Conservation (phyloP, 2,888 invertebrate species). For the Lithophane socia region DNA sequence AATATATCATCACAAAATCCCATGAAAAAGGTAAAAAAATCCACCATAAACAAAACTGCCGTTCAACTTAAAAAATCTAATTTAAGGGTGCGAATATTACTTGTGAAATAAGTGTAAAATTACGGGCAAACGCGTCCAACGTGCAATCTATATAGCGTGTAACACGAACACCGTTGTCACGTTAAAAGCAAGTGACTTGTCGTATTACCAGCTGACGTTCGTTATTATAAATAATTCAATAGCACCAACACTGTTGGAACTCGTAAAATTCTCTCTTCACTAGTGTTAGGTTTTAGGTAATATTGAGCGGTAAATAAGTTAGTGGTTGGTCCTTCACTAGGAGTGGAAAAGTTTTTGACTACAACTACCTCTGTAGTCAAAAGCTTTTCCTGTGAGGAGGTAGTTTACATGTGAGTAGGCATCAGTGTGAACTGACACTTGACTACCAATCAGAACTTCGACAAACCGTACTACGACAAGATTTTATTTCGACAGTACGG, state of each 20-base stretch:
- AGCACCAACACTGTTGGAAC: constrained; percentile 47
- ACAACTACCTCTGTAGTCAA: too few relatives aligned
- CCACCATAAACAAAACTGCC: background rate
- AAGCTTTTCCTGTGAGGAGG: too few relatives aligned
- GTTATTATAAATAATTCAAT: constrained; percentile 67
- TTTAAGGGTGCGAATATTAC: constrained; percentile 33
- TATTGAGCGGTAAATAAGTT: constrained; percentile 57
- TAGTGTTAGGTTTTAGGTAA: constrained; percentile 34
- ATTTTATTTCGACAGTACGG: too few relatives aligned
- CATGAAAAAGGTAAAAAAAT: background rate
- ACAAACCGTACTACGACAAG: too few relatives aligned
- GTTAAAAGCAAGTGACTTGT: constrained; percentile 68
- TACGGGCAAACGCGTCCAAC: constrained; percentile 42
- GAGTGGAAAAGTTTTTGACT: background rate
- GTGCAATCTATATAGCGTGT: constrained; percentile 62
- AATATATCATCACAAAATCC: background rate
- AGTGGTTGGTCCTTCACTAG: constrained; percentile 13
- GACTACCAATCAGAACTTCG: too few relatives aligned
- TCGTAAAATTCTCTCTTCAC: constrained; percentile 56
- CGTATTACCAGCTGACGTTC: constrained; percentile 57
- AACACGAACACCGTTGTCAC: constrained; percentile 61
- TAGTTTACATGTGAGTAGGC: background rate
- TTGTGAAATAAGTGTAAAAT: constrained; percentile 60
- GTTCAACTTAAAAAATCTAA: constrained; percentile 31
- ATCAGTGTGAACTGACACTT: background rate